phyloP scores from a whole-genome alignment of 2,888 invertebrate species.

The Leucophora obtusa region DNA sequence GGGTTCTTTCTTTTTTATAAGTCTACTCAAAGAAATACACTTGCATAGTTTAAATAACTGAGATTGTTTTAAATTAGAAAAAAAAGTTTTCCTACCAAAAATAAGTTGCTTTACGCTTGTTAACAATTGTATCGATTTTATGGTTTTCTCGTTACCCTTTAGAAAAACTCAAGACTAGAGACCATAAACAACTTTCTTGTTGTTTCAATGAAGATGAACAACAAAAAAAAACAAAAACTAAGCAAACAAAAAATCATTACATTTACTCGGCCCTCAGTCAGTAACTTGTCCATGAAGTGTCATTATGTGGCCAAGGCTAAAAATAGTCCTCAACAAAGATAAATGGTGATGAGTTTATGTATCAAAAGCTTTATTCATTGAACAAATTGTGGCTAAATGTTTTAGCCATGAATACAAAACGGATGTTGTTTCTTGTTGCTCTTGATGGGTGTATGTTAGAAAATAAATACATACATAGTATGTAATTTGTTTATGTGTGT shows the following conservation, averaged over 20 bases:
- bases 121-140: conserved; percentile 41
- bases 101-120: conserved; percentile 10
- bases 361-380: conserved; percentile 46
- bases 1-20: conserved; percentile 10
- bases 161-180: conserved; percentile 5
- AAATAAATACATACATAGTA: no score
- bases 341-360: conserved; percentile 44
- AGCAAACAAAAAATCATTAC: conserved; percentile 31
- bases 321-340: conserved; percentile 38
- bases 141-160: background rate
- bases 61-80: conserved; percentile 39
- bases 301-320: conserved; percentile 68
- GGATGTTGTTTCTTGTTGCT: conserved; percentile 32
- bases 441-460: background rate
- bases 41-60: conserved; percentile 42
- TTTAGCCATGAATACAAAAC: conserved; percentile 47
- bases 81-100: background rate
- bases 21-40: conserved; percentile 11
- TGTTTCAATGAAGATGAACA: background rate
- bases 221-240: conserved; percentile 1
- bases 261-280: conserved; percentile 58
- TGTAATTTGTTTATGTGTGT: background rate
- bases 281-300: conserved; percentile 67
- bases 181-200: conserved; percentile 39
- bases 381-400: conserved; percentile 57